Conservation (phyloP, 2,113 vertebrate species). For the Serilophus lunatus region DNA sequence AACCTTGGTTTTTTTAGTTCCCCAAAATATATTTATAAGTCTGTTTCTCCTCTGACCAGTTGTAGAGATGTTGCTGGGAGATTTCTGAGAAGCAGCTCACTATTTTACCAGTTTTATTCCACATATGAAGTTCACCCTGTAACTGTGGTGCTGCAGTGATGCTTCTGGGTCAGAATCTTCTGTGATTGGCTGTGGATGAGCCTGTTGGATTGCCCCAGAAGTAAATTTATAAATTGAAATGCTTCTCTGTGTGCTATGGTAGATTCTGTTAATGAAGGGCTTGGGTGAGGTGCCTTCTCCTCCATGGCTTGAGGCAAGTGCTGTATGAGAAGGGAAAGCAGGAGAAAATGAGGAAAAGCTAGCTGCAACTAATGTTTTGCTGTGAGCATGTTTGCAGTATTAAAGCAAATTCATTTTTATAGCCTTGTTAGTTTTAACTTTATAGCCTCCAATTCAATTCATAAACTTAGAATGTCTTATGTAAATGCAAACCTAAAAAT, state of each 20-base stretch:
- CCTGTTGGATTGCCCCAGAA: neutral
- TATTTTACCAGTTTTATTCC: neutral
- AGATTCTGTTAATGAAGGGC: conserved; percentile 1
- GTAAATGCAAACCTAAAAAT: conserved; percentile 61
- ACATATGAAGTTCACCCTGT: neutral
- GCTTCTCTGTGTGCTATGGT: neutral
- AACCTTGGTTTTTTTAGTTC: neutral
- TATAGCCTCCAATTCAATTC: conserved; percentile 58
- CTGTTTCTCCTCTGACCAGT: neutral
- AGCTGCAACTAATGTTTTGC: conserved; percentile 49
- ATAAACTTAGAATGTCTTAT: conserved; percentile 57
- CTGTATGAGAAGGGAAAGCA: neutral
- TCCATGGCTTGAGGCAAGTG: conserved; percentile 5
- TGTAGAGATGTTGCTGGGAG: neutral
- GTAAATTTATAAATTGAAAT: neutral
- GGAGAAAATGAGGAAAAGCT: conserved; percentile 40
- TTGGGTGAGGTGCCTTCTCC: neutral
- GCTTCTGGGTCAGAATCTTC: neutral
- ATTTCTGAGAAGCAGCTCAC: neutral
- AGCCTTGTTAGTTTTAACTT: conserved; percentile 66
- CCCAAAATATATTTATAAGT: neutral
- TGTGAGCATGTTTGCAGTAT: conserved; percentile 43
- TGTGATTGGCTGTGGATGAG: neutral
- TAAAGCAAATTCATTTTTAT: conserved; percentile 65
- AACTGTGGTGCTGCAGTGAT: neutral